Evolutionary conservation across 2,113 vertebrate species (phyloP).

Genomic region (Elachura formosa): DNA sequence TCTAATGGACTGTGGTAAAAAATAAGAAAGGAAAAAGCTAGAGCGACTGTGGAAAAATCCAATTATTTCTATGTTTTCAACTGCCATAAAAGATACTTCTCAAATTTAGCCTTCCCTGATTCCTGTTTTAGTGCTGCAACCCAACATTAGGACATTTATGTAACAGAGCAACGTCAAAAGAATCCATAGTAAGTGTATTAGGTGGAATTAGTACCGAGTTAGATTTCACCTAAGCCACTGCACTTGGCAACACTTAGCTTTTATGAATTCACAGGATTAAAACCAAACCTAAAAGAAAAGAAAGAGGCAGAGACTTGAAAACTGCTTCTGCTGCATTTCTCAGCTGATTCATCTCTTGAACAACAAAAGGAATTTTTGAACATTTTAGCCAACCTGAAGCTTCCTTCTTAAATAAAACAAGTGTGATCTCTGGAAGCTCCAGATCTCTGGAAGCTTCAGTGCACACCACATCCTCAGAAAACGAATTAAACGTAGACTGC

Average conservation of each 20-base stretch:
- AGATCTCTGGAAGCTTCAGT: not conserved
- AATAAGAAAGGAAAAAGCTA: not conserved
- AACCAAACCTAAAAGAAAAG: constrained; percentile 33
- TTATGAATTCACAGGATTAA: not conserved
- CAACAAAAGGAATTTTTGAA: not conserved
- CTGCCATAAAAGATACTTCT: not conserved
- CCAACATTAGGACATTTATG: constrained; percentile 33
- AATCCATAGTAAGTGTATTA: constrained; percentile 25
- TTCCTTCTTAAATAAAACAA: not conserved
- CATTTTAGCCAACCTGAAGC: not conserved
- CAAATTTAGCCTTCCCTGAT: not conserved
- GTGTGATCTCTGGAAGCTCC: not conserved
- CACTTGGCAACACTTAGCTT: not conserved
- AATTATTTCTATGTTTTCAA: not conserved
- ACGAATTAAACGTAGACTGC: not conserved
- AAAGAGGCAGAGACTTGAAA: constrained; percentile 39
- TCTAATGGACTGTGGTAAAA: not conserved
- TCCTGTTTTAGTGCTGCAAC: not conserved
- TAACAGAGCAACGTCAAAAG: constrained; percentile 7
- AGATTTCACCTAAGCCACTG: constrained; percentile 24
- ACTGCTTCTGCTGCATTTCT: not conserved
- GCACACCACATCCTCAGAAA: not conserved
- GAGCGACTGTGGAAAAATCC: not conserved
- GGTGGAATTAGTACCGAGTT: constrained; percentile 39
- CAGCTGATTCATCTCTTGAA: not conserved